Evolutionary conservation across 1,140 invertebrate genomes (phyloP), one percentile per base, ranked within the genome.

Genomic region (Kradibia gibbosae): DNA sequence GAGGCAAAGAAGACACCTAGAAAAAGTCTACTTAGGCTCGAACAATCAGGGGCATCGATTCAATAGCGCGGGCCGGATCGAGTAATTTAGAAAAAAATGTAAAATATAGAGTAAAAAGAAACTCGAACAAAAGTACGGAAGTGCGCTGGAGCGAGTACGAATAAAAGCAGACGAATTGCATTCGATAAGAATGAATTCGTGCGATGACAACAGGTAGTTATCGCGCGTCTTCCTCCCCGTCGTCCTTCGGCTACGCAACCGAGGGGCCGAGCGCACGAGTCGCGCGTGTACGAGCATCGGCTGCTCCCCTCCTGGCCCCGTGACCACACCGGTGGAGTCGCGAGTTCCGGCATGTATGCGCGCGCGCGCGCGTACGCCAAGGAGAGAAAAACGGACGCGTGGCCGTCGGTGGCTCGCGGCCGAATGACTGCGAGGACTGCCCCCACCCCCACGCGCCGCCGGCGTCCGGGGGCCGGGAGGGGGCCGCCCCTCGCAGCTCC

Each of bases 181-280:
- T 45, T 86, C 84, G 62, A 80, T 80, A 80, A 85, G 86, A 87
- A 88, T 87, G 85, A 86, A 86, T 86, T 87, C 85, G 86, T 85
- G 85, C 85, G 86, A 85, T 85, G 84, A 86, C 86, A 88, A 87
- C 86, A 87, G 87, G 87, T 87, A 88, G 87, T 87, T 88, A 86
- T 86, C 85, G 84, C 84, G 62, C 81, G 83, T 83, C 76, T 79
- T 82, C 62, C 80, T 77, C 78, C 83, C 82, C 55, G 31, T 57
- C 72, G 45, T 60, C 22, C 60, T 55, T 60, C 82, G 83, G 80
- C 79, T 81, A 77, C 82, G 79, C 78, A 78, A 81, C 84, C 84
- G 80, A 84, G 81, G 50, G 15, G 20, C 10, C 13, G 20, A 53
- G 31, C 62, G 84, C 81, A 81, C 76, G 78, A 73, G 67, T 60